Percentiles rank a stretch among this genome's conserved stretches.
These are phyloP conservation scores for Hippopotamus amphibius DNA, from an alignment of 2,113 vertebrate species.

Conservation along the genomic window DNA sequence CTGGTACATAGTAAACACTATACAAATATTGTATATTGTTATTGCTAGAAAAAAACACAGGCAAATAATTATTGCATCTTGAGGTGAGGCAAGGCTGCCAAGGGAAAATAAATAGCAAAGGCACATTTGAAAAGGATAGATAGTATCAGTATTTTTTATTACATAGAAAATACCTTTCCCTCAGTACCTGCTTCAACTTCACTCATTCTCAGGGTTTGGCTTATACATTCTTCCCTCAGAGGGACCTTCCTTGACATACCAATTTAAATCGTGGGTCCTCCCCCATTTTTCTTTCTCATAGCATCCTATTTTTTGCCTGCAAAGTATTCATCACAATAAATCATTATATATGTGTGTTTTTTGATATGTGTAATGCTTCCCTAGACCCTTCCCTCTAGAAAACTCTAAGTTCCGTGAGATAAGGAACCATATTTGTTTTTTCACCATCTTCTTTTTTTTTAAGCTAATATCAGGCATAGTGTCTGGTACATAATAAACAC, in stretches of 20 bases:
- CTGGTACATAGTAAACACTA: neutral
- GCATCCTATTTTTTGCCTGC: neutral
- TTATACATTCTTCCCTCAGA: neutral
- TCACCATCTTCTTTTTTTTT: neutral
- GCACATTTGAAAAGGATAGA: neutral
- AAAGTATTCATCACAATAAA: neutral
- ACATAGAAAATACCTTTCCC: conserved; percentile 14
- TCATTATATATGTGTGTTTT: neutral
- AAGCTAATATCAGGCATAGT: neutral
- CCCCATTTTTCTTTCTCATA: neutral
- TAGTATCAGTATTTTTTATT: neutral
- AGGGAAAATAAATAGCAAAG: conserved; percentile 31
- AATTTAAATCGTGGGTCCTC: neutral
- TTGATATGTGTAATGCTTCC: neutral
- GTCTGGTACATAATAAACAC: neutral
- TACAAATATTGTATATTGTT: neutral
- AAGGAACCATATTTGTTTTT: neutral
- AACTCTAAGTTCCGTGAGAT: neutral
- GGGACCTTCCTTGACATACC: neutral
- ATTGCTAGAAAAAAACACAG: conserved; percentile 26
- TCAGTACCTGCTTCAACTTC: neutral
- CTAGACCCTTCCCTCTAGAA: neutral
- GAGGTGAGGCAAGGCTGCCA: neutral
- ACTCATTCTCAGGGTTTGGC: neutral
- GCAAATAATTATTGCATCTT: neutral